Conservation (phyloP, 1,140 invertebrate species). For the Fopius arisanus region DNA sequence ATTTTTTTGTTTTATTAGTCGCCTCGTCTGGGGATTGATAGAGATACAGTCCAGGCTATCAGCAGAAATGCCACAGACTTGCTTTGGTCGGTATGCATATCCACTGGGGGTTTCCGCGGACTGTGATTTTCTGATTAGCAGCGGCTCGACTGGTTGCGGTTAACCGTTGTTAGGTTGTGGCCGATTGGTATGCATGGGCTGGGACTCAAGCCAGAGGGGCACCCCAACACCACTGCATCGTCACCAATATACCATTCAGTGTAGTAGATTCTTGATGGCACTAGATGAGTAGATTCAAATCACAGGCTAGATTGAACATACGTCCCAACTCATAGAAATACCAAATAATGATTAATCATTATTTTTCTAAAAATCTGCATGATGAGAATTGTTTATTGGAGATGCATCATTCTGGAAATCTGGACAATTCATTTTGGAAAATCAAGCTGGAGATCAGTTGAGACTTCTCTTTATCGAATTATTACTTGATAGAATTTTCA, state of each 20-base stretch:
- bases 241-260: slow-evolving; percentile 8
- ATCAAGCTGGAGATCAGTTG: too few species aligned
- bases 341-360: neutral
- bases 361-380: too few species aligned
- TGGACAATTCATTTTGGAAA: too few species aligned
- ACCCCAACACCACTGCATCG: slow-evolving; percentile 13
- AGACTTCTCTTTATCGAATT: too few species aligned
- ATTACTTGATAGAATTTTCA: too few species aligned
- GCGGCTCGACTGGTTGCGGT: slow-evolving; percentile 62
- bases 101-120: slow-evolving; percentile 55
- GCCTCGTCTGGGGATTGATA: neutral
- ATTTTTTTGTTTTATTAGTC: too few species aligned
- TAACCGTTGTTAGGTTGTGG: slow-evolving; percentile 63
- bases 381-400: neutral
- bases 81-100: slow-evolving; percentile 22
- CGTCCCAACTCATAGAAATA: too few species aligned
- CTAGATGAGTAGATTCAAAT: slow-evolving; percentile 23
- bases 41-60: neutral
- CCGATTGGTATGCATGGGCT: slow-evolving; percentile 65
- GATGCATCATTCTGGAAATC: too few species aligned
- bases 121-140: slow-evolving; percentile 65
- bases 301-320: neutral
- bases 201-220: slow-evolving; percentile 51
- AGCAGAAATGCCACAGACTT: neutral
- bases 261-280: slow-evolving; percentile 7